Percentiles rank a stretch among this genome's conserved stretches.
phyloP scores from a whole-genome alignment of 2,113 vertebrate genomes.

The Crotophaga sulcirostris region DNA sequence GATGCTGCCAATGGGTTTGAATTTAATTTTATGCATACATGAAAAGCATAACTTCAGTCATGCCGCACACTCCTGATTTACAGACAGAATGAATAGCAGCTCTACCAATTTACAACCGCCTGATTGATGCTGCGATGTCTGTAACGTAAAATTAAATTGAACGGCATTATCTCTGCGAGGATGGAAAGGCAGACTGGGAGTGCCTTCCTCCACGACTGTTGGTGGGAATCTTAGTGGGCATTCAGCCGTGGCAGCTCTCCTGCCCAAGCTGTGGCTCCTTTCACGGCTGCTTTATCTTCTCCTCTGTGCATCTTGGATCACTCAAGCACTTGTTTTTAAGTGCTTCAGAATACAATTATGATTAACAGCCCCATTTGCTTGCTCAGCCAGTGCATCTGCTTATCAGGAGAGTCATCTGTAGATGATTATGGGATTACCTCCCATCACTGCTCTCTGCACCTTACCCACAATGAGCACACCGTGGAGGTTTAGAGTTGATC shows the following conservation, averaged over 20 bases:
- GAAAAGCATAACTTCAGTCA: not conserved
- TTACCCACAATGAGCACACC: not conserved
- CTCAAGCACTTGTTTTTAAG: not conserved
- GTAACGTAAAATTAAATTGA: not conserved
- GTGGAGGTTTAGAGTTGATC: not conserved
- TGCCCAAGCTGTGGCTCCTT: fast-evolving
- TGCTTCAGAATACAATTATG: not conserved
- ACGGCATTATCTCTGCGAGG: not conserved
- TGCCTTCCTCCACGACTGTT: fast-evolving
- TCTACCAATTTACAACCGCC: not conserved
- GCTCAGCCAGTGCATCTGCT: not conserved
- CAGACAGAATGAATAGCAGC: not conserved
- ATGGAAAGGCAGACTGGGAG: not conserved
- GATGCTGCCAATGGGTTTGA: not conserved
- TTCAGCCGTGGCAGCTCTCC: not conserved
- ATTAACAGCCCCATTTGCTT: not conserved
- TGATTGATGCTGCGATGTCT: not conserved
- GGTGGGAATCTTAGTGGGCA: not conserved
- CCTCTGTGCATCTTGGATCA: fast-evolving
- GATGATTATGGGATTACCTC: not conserved
- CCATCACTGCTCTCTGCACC: not conserved
- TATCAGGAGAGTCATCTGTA: not conserved
- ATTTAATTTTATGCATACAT: not conserved
- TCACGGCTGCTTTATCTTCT: not conserved
- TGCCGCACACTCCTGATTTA: not conserved